Conservation (phyloP, 2,888 invertebrate genomes). For the Tetrapedia diversipes region DNA sequence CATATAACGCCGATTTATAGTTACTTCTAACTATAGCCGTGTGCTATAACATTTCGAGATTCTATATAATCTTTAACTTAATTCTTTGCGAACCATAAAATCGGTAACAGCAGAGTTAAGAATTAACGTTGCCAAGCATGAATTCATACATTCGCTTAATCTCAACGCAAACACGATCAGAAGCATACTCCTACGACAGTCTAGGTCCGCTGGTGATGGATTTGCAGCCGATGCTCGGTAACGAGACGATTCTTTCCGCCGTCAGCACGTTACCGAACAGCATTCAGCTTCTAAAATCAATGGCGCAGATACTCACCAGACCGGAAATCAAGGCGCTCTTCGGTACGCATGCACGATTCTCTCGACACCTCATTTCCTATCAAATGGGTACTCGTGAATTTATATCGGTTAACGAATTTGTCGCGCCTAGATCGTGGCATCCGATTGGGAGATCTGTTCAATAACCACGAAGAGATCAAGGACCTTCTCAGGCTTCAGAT, state of each 20-base stretch:
- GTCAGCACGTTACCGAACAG: slow-evolving; percentile 84
- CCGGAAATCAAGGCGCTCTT: slow-evolving; percentile 84
- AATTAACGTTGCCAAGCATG: neutral
- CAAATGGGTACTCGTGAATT: neutral
- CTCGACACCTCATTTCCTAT: slow-evolving; percentile 19
- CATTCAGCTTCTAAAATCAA: slow-evolving; percentile 84
- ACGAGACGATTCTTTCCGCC: slow-evolving; percentile 83
- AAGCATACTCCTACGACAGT: slow-evolving; percentile 28
- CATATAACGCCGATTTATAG: too few relatives aligned
- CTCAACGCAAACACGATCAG: neutral
- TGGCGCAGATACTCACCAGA: slow-evolving; percentile 84
- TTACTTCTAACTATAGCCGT: too few relatives aligned
- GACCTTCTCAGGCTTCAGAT: slow-evolving; percentile 80
- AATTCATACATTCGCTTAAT: too few relatives aligned
- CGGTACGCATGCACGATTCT: slow-evolving; percentile 80
- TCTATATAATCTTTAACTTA: too few relatives aligned
- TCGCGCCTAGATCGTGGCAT: slow-evolving; percentile 84
- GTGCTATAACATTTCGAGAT: too few relatives aligned
- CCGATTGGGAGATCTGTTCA: slow-evolving; percentile 84
- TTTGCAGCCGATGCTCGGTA: slow-evolving; percentile 83
- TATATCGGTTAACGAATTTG: slow-evolving; percentile 19
- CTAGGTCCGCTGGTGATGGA: slow-evolving; percentile 81
- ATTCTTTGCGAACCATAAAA: neutral
- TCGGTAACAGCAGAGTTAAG: neutral
- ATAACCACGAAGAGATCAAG: slow-evolving; percentile 82